Base-by-base conservation (phyloP, 2,888 invertebrate genomes). In the Caenorhabditis sp. region DNA sequence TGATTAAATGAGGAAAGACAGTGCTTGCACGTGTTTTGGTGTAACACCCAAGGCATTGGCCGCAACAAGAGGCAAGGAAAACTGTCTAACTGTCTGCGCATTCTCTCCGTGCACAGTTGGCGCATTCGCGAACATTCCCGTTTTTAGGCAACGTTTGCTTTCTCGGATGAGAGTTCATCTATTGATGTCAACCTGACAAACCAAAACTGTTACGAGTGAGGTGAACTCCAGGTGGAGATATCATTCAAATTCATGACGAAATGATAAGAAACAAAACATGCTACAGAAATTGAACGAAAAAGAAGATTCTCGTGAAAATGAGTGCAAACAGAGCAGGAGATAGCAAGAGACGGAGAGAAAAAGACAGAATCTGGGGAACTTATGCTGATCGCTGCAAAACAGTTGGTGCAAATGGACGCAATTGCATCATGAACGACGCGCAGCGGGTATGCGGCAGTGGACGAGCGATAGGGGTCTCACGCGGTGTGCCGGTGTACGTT, bases 121-220 rank as follows among this genome's bases (percentile, higher is more conserved):
- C 37, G 41, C 48, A 22, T 75, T 75, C 75, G 50, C 68, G 75
- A 75, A 75, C 55, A 58, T 62, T 68, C 75, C 46, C 55, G 75
- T 75, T 75, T 59, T 73, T 56, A 74, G 55, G 61, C 74, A 62
- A 74, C 74, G 74, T 74, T 62, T 62, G 48, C 46, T 56, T 45
- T n/a, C 45, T 37, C 26, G 52, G 41, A 59, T 59, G n/a, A 56
- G 26, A 27, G 50, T 30, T 35, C 30, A 43, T 53, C 45, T 15
- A 24, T 46, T 27, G 8, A 11, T 48, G 0, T n/a, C 13, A 7
- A 20, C 24, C 2, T n/a, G 26, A 35, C 13, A 58, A 20, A 41
- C n/a, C 27, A 6, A 39, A 43, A 13, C 1, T 7, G 6, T 27
- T 32, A 9, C n/a, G 8, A 41, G 32, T 6, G 15, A 20, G 50